Evolutionary conservation across 2,888 invertebrate species (phyloP).

Genomic region (Notocelia uddmanniana): DNA sequence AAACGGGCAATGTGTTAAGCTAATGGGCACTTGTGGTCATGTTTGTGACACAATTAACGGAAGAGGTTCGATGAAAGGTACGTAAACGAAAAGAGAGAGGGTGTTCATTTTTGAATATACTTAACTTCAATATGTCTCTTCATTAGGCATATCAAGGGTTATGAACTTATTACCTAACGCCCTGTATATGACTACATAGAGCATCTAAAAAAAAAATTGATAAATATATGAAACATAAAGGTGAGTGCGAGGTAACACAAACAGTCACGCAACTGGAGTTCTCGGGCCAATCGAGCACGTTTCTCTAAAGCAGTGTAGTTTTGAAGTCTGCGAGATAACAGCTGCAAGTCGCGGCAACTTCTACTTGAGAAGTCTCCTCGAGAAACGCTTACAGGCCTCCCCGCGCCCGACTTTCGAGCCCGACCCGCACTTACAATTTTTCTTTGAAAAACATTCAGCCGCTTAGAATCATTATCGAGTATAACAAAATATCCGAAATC

Average conservation of each 20-base stretch:
- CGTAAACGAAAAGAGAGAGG: too few species aligned
- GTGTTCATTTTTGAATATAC: too few species aligned
- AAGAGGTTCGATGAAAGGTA: too few species aligned
- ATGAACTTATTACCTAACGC: not conserved
- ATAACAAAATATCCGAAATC: not conserved
- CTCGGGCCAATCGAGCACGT: conserved; percentile 46
- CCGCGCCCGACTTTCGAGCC: conserved; percentile 48
- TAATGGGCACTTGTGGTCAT: too few species aligned
- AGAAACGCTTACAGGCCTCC: conserved; percentile 54
- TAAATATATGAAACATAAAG: conserved; percentile 4
- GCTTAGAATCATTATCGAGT: conserved; percentile 11
- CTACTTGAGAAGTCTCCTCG: conserved; percentile 56
- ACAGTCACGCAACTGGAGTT: conserved; percentile 31
- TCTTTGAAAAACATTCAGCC: conserved; percentile 39
- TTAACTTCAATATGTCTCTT: too few species aligned
- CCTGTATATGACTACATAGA: not conserved
- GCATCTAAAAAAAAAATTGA: not conserved
- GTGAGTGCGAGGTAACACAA: conserved; percentile 34
- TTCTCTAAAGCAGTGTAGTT: conserved; percentile 46
- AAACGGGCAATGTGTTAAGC: too few species aligned
- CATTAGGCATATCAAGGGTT: not conserved
- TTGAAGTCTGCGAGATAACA: conserved; percentile 47
- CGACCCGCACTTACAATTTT: conserved; percentile 47
- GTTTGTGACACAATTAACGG: too few species aligned
- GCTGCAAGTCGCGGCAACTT: conserved; percentile 51